Conservation (phyloP, 2,113 vertebrate species). For the Perca flavescens region DNA sequence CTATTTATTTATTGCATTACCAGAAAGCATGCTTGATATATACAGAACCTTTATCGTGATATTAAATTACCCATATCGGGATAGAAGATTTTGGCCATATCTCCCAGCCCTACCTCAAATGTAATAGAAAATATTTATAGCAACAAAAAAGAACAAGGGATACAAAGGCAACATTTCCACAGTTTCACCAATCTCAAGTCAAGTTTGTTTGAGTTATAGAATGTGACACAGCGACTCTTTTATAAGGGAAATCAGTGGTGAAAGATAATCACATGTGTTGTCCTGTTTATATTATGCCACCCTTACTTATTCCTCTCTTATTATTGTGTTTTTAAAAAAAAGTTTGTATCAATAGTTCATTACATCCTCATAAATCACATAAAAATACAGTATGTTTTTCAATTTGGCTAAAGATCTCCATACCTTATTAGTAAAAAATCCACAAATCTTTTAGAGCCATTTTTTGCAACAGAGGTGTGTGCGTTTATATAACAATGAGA, state of each 20-base stretch:
- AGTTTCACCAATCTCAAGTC: neutral
- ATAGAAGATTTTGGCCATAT: too few species aligned
- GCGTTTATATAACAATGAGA: neutral
- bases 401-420: neutral
- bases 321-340: neutral
- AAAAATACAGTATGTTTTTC: neutral
- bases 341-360: neutral
- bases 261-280: neutral
- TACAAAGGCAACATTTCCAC: neutral
- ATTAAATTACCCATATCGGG: too few species aligned
- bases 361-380: neutral
- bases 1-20: too few species aligned
- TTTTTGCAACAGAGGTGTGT: neutral
- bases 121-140: neutral
- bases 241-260: neutral
- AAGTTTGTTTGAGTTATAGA: conserved; percentile 4
- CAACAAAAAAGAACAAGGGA: neutral
- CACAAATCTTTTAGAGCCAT: neutral
- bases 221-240: neutral
- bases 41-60: too few species aligned
- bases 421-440: neutral
- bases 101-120: neutral
- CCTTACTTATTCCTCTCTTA: neutral
- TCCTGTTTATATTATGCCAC: neutral
- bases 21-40: too few species aligned